Percentiles rank a stretch among this genome's conserved stretches.
Evolutionary conservation across 1,140 invertebrate genomes (phyloP).

Genomic region (Metopolophium dirhodum): DNA sequence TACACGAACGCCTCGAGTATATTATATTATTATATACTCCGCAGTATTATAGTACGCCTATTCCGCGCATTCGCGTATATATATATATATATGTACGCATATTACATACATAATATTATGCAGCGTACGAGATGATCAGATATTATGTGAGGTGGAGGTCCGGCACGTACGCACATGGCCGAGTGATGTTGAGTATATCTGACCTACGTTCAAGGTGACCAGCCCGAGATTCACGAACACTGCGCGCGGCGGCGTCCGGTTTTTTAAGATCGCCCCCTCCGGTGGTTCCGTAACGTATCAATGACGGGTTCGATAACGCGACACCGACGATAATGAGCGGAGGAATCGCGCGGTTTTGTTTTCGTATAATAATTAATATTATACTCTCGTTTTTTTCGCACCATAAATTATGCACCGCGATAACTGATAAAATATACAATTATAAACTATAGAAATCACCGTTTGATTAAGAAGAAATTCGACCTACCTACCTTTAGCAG

Average conservation of each 20-base stretch:
- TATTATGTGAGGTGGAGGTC: background rate
- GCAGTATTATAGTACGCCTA: background rate
- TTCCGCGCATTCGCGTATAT: background rate
- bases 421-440: background rate
- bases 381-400: background rate
- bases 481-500: background rate
- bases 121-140: background rate
- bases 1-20: background rate
- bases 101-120: slow-evolving; percentile 1
- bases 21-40: background rate
- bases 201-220: slow-evolving; percentile 54
- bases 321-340: background rate
- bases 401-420: background rate
- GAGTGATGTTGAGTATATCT: background rate
- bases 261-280: background rate
- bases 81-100: too few relatives aligned
- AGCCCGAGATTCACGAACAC: slow-evolving; percentile 42
- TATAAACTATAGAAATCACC: background rate
- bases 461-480: background rate
- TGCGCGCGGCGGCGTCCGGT: background rate
- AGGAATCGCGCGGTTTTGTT: background rate
- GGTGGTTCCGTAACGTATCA: background rate
- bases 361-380: background rate
- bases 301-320: background rate
- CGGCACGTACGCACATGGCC: slow-evolving; percentile 26